A percentile compares a stretch with the other conserved stretches of the same genome.
These are phyloP conservation scores for Diplogasteroides magnus DNA, from an alignment of 1,140 invertebrate species.

Conservation along the genomic window DNA sequence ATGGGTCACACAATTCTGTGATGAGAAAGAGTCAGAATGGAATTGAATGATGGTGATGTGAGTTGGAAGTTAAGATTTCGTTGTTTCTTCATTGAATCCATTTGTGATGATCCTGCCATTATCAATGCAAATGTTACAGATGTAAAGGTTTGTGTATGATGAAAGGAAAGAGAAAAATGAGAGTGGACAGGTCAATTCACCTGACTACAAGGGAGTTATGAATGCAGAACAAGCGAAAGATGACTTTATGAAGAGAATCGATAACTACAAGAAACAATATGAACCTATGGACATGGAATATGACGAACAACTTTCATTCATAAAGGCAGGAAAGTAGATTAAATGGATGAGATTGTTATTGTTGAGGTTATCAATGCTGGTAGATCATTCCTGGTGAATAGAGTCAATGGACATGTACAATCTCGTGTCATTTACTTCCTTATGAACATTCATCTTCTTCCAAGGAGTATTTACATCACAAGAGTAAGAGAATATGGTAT, in stretches of 20 bases:
- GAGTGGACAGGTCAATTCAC: conserved; percentile 81
- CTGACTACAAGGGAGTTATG: conserved; percentile 83
- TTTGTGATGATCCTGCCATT: conserved; percentile 90
- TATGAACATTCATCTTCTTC: conserved; percentile 99
- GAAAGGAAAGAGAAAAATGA: background rate
- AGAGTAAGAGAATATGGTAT: conserved; percentile 65
- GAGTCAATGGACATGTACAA: conserved; percentile 77
- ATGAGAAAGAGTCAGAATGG: conserved; percentile 52
- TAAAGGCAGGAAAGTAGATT: conserved; percentile 69
- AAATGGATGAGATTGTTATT: background rate
- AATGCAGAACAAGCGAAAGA: conserved; percentile 74
- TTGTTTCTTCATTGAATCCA: conserved; percentile 94
- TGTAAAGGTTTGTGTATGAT: conserved; percentile 30
- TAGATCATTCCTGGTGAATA: conserved; percentile 61
- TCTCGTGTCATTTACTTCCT: conserved; percentile 95
- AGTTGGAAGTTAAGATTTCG: conserved; percentile 65
- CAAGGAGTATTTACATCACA: conserved; percentile 79
- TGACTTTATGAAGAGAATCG: conserved; percentile 88
- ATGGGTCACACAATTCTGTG: conserved; percentile 68
- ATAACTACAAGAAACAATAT: conserved; percentile 89
- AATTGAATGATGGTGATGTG: background rate
- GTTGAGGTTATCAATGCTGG: conserved; percentile 73
- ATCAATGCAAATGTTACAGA: conserved; percentile 95
- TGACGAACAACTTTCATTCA: conserved; percentile 69
- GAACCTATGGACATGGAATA: conserved; percentile 75